A percentile compares a stretch with the other conserved stretches of the same genome.
Evolutionary conservation across 2,888 invertebrate genomes (phyloP).

Genomic region (Teleogryllus oceanicus): DNA sequence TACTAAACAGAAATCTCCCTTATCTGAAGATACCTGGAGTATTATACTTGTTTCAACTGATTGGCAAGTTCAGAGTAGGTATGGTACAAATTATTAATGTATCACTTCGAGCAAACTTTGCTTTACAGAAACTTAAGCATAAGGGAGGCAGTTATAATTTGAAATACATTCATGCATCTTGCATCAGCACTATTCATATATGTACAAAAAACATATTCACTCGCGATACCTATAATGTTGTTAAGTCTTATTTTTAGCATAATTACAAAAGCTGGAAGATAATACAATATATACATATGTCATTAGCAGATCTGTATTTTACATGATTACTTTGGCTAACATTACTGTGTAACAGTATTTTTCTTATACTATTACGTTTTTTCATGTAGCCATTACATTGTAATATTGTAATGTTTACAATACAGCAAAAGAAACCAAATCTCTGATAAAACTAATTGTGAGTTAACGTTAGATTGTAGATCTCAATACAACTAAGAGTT

Average conservation of each 20-base stretch:
- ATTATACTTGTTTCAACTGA: background rate
- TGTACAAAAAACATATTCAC: conserved; percentile 44
- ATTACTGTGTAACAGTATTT: conserved; percentile 7
- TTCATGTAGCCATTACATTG: background rate
- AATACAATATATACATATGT: conserved; percentile 36
- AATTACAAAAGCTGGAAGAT: conserved; percentile 44
- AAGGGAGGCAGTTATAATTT: background rate
- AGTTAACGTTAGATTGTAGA: background rate
- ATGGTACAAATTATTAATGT: background rate
- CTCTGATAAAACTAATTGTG: background rate
- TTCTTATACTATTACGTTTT: background rate
- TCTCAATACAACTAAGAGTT: background rate
- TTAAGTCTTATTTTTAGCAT: conserved; percentile 38
- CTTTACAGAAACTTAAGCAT: background rate
- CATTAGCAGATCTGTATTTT: conserved; percentile 34
- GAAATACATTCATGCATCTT: conserved; percentile 27
- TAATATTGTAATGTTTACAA: background rate
- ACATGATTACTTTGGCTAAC: conserved; percentile 32
- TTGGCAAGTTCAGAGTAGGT: background rate
- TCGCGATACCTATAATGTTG: conserved; percentile 46
- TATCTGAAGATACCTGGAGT: no score
- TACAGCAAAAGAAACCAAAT: background rate
- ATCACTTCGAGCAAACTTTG: background rate
- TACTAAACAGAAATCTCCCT: no score
- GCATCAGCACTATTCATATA: conserved; percentile 46